Conservation (phyloP, 2,113 vertebrate genomes). For the Ascaphus truei region DNA sequence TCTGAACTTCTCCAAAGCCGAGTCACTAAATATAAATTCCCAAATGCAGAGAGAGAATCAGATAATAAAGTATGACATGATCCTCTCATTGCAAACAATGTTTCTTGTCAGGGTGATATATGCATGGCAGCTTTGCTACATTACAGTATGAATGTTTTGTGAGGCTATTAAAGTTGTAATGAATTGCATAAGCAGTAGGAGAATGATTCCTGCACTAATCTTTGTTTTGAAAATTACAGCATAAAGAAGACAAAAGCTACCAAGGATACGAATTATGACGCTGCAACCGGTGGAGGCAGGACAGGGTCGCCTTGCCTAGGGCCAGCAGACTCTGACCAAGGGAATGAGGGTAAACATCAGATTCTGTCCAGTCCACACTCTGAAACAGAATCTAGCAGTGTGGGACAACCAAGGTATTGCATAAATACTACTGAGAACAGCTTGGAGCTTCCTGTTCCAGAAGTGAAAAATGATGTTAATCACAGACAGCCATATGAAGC, state of each 20-base stretch:
- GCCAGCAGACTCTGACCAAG: slow-evolving; percentile 22
- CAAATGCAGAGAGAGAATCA: slow-evolving; percentile 40
- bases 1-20: slow-evolving; percentile 37
- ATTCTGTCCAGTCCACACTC: slow-evolving; percentile 7
- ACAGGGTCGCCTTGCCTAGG: slow-evolving; percentile 42
- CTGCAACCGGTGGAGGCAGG: slow-evolving; percentile 44
- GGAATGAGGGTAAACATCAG: slow-evolving; percentile 32
- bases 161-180: slow-evolving; percentile 24
- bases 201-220: slow-evolving; percentile 24
- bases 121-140: slow-evolving; percentile 18
- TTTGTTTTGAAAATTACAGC: slow-evolving; percentile 59
- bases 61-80: slow-evolving; percentile 37
- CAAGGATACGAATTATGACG: slow-evolving; percentile 45
- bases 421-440: slow-evolving; percentile 58
- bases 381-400: slow-evolving; percentile 39
- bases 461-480: slow-evolving; percentile 57
- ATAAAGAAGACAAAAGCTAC: slow-evolving; percentile 64
- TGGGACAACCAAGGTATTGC: slow-evolving; percentile 44
- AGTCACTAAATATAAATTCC: slow-evolving; percentile 44
- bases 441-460: slow-evolving; percentile 54
- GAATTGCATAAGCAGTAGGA: slow-evolving; percentile 9
- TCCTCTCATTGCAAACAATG: slow-evolving; percentile 22
- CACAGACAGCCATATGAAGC: slow-evolving; percentile 48
- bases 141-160: slow-evolving; percentile 19
- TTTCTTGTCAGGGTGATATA: slow-evolving; percentile 40